Conservation (phyloP, 2,888 invertebrate species). For the Lapara coniferarum region DNA sequence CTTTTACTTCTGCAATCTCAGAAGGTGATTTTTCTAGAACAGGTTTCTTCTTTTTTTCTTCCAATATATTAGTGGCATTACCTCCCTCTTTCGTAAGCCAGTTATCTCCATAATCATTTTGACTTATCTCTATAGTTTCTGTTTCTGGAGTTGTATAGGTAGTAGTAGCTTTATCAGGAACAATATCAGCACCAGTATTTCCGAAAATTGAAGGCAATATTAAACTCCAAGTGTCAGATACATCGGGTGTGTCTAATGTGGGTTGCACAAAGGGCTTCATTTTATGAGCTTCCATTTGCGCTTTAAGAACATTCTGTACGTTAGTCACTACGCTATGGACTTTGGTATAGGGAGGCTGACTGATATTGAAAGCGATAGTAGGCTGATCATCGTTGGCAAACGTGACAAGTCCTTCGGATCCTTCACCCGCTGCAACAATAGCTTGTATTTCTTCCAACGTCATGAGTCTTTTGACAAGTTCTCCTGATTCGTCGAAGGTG, state of each 20-base stretch:
- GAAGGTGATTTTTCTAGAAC: conserved; percentile 6
- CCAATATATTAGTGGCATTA: conserved; percentile 44
- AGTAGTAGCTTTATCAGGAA: conserved; percentile 77
- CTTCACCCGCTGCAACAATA: conserved; percentile 92
- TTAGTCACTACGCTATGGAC: conserved; percentile 92
- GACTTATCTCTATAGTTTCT: conserved; percentile 65
- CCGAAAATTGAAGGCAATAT: conserved; percentile 92
- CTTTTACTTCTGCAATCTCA: conserved; percentile 16
- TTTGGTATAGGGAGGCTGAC: conserved; percentile 85
- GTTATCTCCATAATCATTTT: conserved; percentile 53
- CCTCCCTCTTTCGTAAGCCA: conserved; percentile 63
- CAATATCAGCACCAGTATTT: conserved; percentile 85
- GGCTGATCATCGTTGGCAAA: conserved; percentile 78
- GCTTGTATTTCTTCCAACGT: conserved; percentile 93
- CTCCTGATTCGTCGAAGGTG: conserved; percentile 92
- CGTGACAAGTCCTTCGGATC: conserved; percentile 83
- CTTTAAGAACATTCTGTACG: conserved; percentile 92
- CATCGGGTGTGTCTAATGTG: conserved; percentile 88
- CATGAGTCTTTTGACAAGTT: conserved; percentile 92
- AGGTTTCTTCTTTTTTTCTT: neutral
- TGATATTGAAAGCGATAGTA: conserved; percentile 74
- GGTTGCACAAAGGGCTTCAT: conserved; percentile 71
- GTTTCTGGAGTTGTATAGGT: conserved; percentile 72
- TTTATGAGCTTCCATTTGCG: conserved; percentile 88
- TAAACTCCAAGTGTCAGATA: conserved; percentile 90